These are phyloP conservation scores for Enoplosus armatus DNA, from an alignment of 2,797 vertebrate species.

Conservation along the genomic window DNA sequence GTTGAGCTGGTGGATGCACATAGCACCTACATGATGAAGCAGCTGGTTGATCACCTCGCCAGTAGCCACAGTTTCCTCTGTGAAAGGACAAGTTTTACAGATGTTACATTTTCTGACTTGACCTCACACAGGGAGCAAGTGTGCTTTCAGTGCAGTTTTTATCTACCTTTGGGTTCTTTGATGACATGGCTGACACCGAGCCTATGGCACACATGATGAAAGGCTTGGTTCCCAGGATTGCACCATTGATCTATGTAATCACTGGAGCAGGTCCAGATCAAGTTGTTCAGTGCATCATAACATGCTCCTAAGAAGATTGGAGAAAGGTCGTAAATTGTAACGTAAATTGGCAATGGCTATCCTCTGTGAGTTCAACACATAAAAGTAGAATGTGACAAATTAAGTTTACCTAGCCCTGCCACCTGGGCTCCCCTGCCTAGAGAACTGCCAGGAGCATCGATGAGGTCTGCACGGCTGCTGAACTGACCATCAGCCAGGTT, in stretches of 20 bases:
- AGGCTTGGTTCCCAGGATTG: conserved; percentile 98
- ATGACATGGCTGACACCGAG: conserved; percentile 96
- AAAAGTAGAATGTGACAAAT: conserved; percentile 4
- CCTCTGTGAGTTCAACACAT: not conserved
- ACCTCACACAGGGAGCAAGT: conserved; percentile 2
- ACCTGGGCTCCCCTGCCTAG: conserved; percentile 96
- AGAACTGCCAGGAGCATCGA: conserved; percentile 97
- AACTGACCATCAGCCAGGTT: conserved; percentile 96
- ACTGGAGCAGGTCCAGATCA: conserved; percentile 99
- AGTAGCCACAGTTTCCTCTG: conserved; percentile 94
- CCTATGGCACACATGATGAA: conserved; percentile 97
- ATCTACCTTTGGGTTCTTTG: conserved; percentile 93
- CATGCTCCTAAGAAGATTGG: conserved; percentile 88
- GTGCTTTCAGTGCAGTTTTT: not conserved
- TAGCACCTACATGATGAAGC: conserved; percentile 97
- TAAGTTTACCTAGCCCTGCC: conserved; percentile 92
- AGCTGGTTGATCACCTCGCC: conserved; percentile 97
- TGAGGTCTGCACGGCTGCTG: conserved; percentile 95
- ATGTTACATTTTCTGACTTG: not conserved
- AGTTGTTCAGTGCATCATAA: conserved; percentile 97
- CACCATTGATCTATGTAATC: conserved; percentile 99
- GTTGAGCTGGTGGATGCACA: conserved; percentile 99
- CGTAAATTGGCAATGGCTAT: not conserved
- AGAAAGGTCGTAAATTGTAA: conserved; percentile 31
- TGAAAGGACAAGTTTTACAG: conserved; percentile 41